Base-by-base conservation (phyloP, 2,797 vertebrate genomes). In the Pangasius krempfi region DNA sequence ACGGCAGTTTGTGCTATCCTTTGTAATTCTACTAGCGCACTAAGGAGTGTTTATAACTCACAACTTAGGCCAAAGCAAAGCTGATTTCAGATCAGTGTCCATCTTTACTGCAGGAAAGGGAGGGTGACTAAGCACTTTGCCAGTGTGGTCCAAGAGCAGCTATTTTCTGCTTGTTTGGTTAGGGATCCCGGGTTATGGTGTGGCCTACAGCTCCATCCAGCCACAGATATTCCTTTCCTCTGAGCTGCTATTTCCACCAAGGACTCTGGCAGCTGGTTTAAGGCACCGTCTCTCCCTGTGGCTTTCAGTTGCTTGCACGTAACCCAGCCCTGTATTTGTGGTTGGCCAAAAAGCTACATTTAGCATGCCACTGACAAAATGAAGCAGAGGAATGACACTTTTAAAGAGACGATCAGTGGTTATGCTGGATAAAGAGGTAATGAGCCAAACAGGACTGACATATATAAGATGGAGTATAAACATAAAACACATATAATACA, bases 341-440 rank as follows among this genome's bases (percentile, higher is more conserved):
- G 97, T 97, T 98, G 96, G 94, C 96, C 93, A 91, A 92, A 93
- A 95, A 96, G 96, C 97, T 98, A 98, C 98, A 98, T 98, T 98
- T 97, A 97, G 97, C 95, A 78, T 94, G 94, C 94, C 93, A 94
- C 94, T 96, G 96, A 97, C 97, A 97, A 96, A 96, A 95, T 94
- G 95, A 95, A 95, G 94, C 97, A 96, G 94, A 96, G 96, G 95
- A 96, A 96, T 87, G 93, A 94, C 93, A 90, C 91, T 93, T 94
- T 93, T 93, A 91, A 95, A 94, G 91, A 92, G 83, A 90, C 52
- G 87, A 81, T 88, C 82, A 88, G 91, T 93, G 87, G 90, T 91
- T 85, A 89, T 86, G 78, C 80, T 88, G 88, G 88, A 90, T 56
- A 72, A 62, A 80, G 85, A 88, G 80, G 75, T 86, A 86, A 86